Evolutionary conservation across 1,140 invertebrate species (phyloP).

Genomic region (Nebria ingens): DNA sequence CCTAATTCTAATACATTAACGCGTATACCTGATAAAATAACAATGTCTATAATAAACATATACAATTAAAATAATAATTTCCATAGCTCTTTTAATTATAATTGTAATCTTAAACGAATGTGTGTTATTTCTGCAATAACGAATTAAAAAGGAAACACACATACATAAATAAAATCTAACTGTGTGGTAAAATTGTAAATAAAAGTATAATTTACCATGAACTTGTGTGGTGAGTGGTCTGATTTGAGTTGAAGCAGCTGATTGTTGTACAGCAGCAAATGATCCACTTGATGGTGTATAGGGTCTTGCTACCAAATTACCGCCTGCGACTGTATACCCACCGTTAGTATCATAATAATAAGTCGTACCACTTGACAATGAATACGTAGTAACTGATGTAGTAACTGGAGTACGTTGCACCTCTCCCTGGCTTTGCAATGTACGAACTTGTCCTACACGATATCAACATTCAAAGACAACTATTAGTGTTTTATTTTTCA

Average conservation of each 20-base stretch:
- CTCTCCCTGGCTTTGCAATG: slow-evolving; percentile 20
- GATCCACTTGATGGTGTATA: slow-evolving; percentile 14
- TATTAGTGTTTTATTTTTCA: too few species aligned
- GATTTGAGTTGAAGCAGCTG: slow-evolving; percentile 19
- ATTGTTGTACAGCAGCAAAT: slow-evolving; percentile 22
- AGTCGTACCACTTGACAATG: slow-evolving; percentile 21
- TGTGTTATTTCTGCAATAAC: too few species aligned
- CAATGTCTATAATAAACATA: too few species aligned
- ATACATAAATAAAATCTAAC: too few species aligned
- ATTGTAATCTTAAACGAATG: too few species aligned
- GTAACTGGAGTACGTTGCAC: slow-evolving; percentile 12
- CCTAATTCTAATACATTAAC: too few species aligned
- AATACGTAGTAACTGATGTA: slow-evolving; percentile 23
- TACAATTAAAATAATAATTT: too few species aligned
- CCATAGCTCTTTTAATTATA: too few species aligned
- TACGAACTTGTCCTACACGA: slow-evolving; percentile 14
- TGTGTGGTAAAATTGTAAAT: too few species aligned
- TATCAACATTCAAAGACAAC: slow-evolving; percentile 19
- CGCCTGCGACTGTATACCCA: not conserved
- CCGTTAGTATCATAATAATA: slow-evolving; percentile 27
- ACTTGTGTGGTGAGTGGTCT: slow-evolving; percentile 22
- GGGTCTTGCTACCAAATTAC: not conserved
- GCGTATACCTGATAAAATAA: too few species aligned
- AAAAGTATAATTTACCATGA: slow-evolving; percentile 18
- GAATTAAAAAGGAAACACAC: too few species aligned